These are phyloP conservation scores for Melinaea marsaeus DNA, from an alignment of 2,888 invertebrate genomes.

Conservation along the genomic window DNA sequence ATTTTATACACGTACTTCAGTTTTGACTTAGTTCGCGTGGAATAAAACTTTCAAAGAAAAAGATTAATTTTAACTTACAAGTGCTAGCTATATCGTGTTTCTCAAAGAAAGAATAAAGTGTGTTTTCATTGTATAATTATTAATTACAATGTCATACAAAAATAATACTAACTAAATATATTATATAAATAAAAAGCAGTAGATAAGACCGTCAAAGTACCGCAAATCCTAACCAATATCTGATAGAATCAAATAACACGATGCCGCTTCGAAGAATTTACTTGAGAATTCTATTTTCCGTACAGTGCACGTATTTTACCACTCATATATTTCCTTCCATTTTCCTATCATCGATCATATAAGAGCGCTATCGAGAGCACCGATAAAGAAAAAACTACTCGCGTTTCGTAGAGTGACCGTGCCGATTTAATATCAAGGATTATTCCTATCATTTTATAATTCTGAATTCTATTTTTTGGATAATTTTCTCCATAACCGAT, in stretches of 20 bases:
- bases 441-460: constrained; percentile 1
- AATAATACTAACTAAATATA: no score
- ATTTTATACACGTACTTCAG: no score
- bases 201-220: neutral
- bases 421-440: constrained; percentile 6
- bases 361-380: constrained; percentile 39
- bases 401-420: constrained; percentile 35
- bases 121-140: no score
- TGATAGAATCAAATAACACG: constrained; percentile 6
- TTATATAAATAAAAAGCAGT: no score
- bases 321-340: constrained; percentile 22
- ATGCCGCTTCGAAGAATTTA: constrained; percentile 9
- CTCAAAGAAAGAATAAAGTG: no score
- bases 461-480: neutral
- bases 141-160: no score
- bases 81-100: no score
- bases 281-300: constrained; percentile 10
- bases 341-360: constrained; percentile 35
- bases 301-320: constrained; percentile 1
- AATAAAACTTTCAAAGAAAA: no score
- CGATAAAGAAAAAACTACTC: constrained; percentile 46
- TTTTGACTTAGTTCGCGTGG: no score
- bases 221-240: constrained; percentile 10
- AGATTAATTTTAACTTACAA: no score
- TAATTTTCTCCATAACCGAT: neutral